phyloP scores from a whole-genome alignment of 2,113 vertebrate genomes.

The Fulica atra region DNA sequence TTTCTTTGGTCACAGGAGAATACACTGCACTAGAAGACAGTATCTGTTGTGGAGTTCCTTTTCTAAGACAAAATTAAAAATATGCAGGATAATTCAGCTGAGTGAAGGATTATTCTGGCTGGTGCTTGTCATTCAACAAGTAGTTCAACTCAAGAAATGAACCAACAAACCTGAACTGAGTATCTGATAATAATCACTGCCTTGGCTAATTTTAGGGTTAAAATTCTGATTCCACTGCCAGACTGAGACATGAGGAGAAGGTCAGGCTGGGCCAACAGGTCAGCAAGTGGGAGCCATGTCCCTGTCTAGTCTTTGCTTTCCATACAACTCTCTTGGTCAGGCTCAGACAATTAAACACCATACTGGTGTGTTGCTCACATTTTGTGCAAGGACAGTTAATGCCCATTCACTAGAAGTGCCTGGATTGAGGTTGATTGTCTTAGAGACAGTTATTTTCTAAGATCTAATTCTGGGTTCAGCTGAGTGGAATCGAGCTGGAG shows the following conservation, averaged over 20 bases:
- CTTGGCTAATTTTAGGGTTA: background rate
- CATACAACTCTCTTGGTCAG: background rate
- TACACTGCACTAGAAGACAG: background rate
- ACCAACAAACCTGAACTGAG: background rate
- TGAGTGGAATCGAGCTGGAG: background rate
- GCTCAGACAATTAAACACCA: background rate
- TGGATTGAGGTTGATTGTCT: background rate
- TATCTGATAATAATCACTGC: background rate
- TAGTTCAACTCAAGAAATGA: background rate
- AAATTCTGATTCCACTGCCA: background rate
- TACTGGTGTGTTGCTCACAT: accelerated
- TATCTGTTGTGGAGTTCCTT: background rate
- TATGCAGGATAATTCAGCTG: background rate
- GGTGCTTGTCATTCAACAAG: background rate
- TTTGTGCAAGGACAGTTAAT: background rate
- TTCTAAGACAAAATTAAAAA: background rate
- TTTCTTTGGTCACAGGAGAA: constrained; percentile 20
- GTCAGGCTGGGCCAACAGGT: background rate
- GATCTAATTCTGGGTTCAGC: background rate
- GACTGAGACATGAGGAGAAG: background rate
- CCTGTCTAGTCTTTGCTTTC: accelerated
- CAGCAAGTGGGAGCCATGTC: accelerated
- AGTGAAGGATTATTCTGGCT: background rate
- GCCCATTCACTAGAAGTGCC: background rate
- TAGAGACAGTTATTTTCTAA: background rate